phyloP scores from a whole-genome alignment of 2,797 vertebrate genomes.

The Enteromius unitaeniatus region DNA sequence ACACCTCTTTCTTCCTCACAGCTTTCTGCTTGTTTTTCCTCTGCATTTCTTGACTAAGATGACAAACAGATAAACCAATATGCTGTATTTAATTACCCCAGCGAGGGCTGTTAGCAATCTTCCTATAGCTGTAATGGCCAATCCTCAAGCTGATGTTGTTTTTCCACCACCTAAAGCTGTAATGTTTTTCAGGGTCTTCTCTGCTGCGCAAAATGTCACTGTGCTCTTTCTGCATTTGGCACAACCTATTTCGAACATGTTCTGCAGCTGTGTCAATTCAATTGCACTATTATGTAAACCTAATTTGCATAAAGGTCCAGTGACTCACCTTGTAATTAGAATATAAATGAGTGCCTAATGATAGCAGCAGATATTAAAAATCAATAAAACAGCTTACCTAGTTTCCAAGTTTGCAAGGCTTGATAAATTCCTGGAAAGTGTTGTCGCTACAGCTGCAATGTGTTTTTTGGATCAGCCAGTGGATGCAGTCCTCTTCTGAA shows the following conservation, averaged over 20 bases:
- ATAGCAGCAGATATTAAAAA: slow-evolving; percentile 22
- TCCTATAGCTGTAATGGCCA: not conserved
- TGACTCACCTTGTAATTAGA: slow-evolving; percentile 26
- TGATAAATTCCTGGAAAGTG: slow-evolving; percentile 2
- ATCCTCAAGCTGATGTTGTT: not conserved
- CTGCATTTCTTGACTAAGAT: not conserved
- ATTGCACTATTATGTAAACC: slow-evolving; percentile 31
- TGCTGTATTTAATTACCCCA: slow-evolving; percentile 5
- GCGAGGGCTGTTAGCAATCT: not conserved
- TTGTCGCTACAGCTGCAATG: slow-evolving; percentile 20
- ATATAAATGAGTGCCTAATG: slow-evolving; percentile 5
- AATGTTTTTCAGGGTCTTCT: not conserved
- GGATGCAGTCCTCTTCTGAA: slow-evolving; percentile 44
- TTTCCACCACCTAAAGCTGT: not conserved
- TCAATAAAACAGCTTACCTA: slow-evolving; percentile 63
- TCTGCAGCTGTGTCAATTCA: not conserved
- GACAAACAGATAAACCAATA: not conserved
- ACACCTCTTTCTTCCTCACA: not conserved
- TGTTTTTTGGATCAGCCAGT: slow-evolving; percentile 38
- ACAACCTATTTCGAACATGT: slow-evolving; percentile 17
- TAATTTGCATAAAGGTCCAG: slow-evolving; percentile 35
- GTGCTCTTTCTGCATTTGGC: not conserved
- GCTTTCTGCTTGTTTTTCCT: not conserved
- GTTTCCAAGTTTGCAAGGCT: slow-evolving; percentile 33
- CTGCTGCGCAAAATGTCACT: not conserved